Evolutionary conservation across 2,888 invertebrate species (phyloP).

Genomic region (Hypena proboscidalis): DNA sequence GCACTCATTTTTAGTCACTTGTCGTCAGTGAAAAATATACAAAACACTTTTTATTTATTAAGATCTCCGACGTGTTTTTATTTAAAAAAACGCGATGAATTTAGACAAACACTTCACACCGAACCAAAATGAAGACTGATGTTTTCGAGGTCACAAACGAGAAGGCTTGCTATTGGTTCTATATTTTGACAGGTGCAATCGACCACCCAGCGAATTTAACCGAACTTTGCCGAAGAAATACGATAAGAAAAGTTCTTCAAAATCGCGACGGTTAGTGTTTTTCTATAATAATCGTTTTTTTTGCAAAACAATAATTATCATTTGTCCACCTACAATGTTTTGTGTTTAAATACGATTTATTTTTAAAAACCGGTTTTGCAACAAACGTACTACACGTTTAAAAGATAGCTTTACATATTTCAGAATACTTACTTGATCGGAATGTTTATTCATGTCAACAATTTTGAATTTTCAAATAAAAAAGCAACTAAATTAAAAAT

Average conservation of each 20-base stretch:
- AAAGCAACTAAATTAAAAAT: no score
- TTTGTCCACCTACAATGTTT: no score
- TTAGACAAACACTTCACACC: constrained; percentile 39
- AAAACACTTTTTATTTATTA: constrained; percentile 39
- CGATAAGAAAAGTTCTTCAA: background rate
- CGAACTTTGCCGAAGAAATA: constrained; percentile 1
- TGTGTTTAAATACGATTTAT: no score
- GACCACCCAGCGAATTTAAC: constrained; percentile 28
- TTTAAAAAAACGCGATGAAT: constrained; percentile 46
- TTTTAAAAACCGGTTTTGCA: no score
- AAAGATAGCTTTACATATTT: background rate
- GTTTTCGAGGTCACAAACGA: constrained; percentile 47
- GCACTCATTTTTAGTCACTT: constrained; percentile 57
- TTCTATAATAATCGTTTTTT: no score
- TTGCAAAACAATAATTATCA: no score
- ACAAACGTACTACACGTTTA: no score
- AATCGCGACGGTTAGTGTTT: background rate
- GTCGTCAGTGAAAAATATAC: constrained; percentile 23
- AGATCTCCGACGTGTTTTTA: constrained; percentile 55
- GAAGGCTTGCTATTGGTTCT: constrained; percentile 48
- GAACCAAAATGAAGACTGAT: constrained; percentile 51
- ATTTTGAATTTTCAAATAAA: no score
- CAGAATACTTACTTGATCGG: no score
- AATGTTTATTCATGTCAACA: no score
- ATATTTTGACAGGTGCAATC: constrained; percentile 44